These are phyloP conservation scores for Nyctalus aviator DNA, from an alignment of 2,797 vertebrate genomes.

Conservation along the genomic window DNA sequence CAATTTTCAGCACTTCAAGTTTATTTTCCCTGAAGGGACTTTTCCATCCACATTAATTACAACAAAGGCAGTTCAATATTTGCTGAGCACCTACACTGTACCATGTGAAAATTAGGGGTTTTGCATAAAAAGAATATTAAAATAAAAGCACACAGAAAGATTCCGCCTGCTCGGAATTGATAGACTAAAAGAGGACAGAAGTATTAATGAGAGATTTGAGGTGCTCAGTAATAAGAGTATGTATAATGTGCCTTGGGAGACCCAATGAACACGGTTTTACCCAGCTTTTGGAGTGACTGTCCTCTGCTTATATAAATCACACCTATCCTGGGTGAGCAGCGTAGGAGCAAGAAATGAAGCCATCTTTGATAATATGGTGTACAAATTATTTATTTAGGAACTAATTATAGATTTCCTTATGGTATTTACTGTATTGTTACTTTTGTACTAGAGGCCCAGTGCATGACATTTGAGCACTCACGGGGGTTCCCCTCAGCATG, in stretches of 20 bases:
- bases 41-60: neutral
- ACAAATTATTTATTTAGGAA: neutral
- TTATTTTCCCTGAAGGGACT: neutral
- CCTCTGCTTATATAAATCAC: neutral
- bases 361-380: neutral
- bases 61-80: neutral
- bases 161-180: neutral
- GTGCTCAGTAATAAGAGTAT: neutral
- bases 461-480: too few relatives aligned
- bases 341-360: neutral
- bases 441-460: too few relatives aligned
- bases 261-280: neutral
- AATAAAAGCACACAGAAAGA: neutral
- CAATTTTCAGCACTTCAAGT: neutral
- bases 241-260: neutral
- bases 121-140: neutral
- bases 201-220: neutral
- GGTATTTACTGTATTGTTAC: neutral
- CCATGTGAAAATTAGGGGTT: neutral
- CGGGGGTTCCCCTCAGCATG: too few relatives aligned
- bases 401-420: neutral
- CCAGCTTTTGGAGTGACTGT: neutral
- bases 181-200: constrained; percentile 24
- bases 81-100: neutral
- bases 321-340: neutral